phyloP scores from a whole-genome alignment of 2,113 vertebrate species.

The Rhynchomys soricoides region DNA sequence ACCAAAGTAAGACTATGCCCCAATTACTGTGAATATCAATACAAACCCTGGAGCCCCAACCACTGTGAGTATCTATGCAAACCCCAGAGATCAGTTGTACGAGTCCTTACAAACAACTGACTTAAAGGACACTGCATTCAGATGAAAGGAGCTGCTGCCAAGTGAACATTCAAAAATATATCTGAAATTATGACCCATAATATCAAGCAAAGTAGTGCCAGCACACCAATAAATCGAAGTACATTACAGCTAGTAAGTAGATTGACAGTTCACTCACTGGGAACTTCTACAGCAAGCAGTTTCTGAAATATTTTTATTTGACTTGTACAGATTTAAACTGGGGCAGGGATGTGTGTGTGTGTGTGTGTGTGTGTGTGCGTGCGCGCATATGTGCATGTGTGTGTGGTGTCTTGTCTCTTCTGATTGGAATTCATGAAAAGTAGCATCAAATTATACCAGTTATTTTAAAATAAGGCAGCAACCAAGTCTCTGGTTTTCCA shows the following conservation, averaged over 20 bases:
- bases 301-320: neutral
- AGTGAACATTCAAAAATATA: neutral
- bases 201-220: neutral
- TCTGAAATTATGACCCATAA: neutral
- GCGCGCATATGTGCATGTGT: too few species aligned
- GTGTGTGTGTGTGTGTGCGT: neutral
- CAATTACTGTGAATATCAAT: neutral
- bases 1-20: neutral
- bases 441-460: neutral
- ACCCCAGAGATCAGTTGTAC: neutral
- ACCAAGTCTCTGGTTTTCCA: neutral
- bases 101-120: neutral
- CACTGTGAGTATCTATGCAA: neutral
- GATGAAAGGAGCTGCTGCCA: neutral
- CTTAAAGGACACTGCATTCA: neutral
- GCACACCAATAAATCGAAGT: too few species aligned
- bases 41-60: neutral
- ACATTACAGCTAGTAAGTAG: neutral
- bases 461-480: neutral
- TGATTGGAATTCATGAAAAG: neutral
- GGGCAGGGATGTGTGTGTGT: neutral
- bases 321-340: neutral
- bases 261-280: neutral
- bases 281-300: neutral
- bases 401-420: neutral